These are phyloP conservation scores for Macrosoma leucophasiata DNA, from an alignment of 2,888 invertebrate species.

Conservation along the genomic window DNA sequence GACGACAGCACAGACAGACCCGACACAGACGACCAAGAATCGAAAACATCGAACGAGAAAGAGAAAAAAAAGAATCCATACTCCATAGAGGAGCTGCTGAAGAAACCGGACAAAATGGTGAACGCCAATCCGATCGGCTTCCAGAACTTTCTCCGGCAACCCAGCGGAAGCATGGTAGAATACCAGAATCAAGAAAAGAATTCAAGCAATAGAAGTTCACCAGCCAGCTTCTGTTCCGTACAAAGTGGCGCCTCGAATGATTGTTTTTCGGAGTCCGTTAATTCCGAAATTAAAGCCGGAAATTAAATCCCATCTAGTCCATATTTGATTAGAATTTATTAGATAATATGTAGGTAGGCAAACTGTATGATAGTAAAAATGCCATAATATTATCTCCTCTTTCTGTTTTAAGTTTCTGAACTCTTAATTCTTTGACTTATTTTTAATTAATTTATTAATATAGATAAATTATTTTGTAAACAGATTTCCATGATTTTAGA, in stretches of 20 bases:
- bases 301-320: constrained; percentile 33
- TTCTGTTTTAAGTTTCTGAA: too few species aligned
- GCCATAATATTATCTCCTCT: too few species aligned
- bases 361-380: too few species aligned
- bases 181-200: constrained; percentile 51
- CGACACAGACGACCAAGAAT: constrained; percentile 56
- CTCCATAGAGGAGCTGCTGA: constrained; percentile 89
- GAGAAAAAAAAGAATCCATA: constrained; percentile 86
- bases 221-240: constrained; percentile 62
- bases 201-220: constrained; percentile 60
- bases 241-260: constrained; percentile 62
- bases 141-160: constrained; percentile 71
- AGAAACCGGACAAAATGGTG: constrained; percentile 83
- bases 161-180: constrained; percentile 75
- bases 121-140: constrained; percentile 50
- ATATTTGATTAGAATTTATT: neutral
- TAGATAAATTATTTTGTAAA: too few species aligned
- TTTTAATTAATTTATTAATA: too few species aligned
- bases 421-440: too few species aligned
- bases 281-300: constrained; percentile 60
- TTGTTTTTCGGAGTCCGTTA: constrained; percentile 51
- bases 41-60: constrained; percentile 51
- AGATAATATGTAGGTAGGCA: neutral
- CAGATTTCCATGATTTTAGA: too few species aligned
- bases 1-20: constrained; percentile 77